Evolutionary conservation across 2,888 invertebrate species (phyloP).

Genomic region (Meta bourneti): DNA sequence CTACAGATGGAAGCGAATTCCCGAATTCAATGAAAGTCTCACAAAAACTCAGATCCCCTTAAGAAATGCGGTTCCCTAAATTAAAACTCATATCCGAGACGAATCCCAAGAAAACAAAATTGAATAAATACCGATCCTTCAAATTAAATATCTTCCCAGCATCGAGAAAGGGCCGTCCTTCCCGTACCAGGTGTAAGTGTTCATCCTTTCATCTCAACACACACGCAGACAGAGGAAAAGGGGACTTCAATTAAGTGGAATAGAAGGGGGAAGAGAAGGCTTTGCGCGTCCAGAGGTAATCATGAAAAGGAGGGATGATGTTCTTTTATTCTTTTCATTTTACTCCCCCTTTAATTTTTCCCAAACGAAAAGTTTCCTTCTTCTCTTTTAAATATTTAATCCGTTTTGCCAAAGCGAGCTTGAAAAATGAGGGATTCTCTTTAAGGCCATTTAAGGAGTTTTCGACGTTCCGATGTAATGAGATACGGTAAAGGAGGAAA

Average conservation of each 20-base stretch:
- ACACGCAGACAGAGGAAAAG: not conserved
- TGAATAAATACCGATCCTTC: not conserved
- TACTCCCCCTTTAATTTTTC: slow-evolving; percentile 6
- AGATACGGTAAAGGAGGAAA: not conserved
- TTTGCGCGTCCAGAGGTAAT: not conserved
- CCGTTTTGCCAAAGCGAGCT: slow-evolving; percentile 30
- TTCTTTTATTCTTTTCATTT: not conserved
- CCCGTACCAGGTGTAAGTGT: not conserved
- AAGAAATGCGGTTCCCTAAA: too few species aligned
- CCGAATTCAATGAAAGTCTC: too few species aligned
- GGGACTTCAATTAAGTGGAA: slow-evolving; percentile 54
- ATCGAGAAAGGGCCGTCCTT: not conserved
- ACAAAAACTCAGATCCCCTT: too few species aligned
- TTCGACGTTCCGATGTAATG: not conserved
- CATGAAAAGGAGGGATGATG: not conserved
- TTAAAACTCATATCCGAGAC: too few species aligned
- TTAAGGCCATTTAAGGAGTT: slow-evolving; percentile 56
- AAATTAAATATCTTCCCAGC: not conserved
- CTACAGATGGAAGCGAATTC: too few species aligned
- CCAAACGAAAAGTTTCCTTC: slow-evolving; percentile 46
- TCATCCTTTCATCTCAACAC: not conserved
- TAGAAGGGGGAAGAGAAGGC: not conserved
- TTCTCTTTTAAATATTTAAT: slow-evolving; percentile 61
- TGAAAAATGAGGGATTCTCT: slow-evolving; percentile 41
- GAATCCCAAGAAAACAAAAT: not conserved